Percentiles rank a stretch among this genome's conserved stretches.
These are phyloP conservation scores for Spheniscus humboldti DNA, from an alignment of 2,797 vertebrate genomes.

Conservation along the genomic window DNA sequence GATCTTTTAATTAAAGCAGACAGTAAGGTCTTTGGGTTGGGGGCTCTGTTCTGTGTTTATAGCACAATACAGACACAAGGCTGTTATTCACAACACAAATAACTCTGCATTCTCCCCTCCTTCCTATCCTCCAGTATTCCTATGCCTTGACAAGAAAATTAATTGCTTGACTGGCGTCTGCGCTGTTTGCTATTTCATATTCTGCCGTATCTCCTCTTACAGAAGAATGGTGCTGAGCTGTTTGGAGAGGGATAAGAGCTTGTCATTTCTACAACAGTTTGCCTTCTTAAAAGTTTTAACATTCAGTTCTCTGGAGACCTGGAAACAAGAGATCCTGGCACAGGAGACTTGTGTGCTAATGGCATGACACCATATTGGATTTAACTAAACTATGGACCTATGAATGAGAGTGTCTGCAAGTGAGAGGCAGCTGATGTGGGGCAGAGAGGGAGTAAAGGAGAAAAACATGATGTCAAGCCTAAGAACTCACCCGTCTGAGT, in stretches of 20 bases:
- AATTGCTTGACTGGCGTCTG: neutral
- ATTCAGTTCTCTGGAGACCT: neutral
- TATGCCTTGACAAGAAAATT: neutral
- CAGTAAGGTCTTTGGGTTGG: neutral
- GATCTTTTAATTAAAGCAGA: neutral
- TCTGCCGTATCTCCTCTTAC: neutral
- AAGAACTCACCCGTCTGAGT: constrained; percentile 11
- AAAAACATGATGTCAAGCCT: constrained; percentile 38
- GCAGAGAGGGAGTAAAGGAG: neutral
- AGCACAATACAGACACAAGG: neutral
- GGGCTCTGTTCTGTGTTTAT: neutral
- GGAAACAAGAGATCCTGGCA: neutral
- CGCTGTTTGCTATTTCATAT: neutral
- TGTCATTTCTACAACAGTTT: neutral
- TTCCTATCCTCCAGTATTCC: neutral
- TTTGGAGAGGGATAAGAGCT: neutral
- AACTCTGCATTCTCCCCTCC: neutral
- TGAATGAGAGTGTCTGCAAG: neutral
- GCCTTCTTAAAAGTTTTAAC: neutral
- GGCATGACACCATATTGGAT: neutral
- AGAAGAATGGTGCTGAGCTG: neutral
- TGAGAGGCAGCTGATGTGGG: constrained; percentile 18
- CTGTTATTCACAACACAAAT: neutral
- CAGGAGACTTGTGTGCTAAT: neutral
- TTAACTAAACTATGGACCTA: neutral